Base-by-base conservation (phyloP, 2,797 vertebrate genomes). In the Danionella dracula region DNA sequence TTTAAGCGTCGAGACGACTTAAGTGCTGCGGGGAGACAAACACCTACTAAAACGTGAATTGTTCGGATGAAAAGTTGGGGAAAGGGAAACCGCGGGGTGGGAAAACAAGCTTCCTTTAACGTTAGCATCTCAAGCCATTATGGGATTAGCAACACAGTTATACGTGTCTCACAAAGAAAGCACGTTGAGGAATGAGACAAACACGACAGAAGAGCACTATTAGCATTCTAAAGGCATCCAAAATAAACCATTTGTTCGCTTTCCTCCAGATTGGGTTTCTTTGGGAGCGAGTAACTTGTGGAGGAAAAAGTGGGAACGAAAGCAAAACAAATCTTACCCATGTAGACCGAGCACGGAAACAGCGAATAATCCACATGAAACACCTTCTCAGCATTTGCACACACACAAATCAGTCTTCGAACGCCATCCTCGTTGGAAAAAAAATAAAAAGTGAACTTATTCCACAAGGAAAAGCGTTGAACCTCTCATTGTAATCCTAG, bases 321-420 rank as follows among this genome's bases (percentile, higher is more conserved):
- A 67, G 41, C 46, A 63, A 63, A 73, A 66, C 56, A 62, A 34
- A 76, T 61, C 77, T 81, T 71, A 81, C 79, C 66, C 76, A 56
- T 59, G 16, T 45, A 19, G 53, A 65, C 37, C n/a, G n/a, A n/a
- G n/a, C 44, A 34, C 37, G 37, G 38, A 42, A 51, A 48, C 31
- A 37, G 57, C 23, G 53, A 37, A 44, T 56, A 66, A 40, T 60
- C 63, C 72, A 45, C 59, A 49, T 32, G 55, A 58, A 61, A 45
- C 70, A 49, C 34, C 27, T 50, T 77, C 72, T 69, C 75, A 62
- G 60, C 44, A 66, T 29, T 32, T 49, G 34, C 31, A 11, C 12
- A 10, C n/a, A 34, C 11, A 68, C 35, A 62, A 45, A 15, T 9
- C 53, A 35, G 31, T 68, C 66, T 32, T 27, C 71, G 55, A 73